Conservation (phyloP, 2,797 vertebrate genomes). For the Pseudomugil gertrudae region DNA sequence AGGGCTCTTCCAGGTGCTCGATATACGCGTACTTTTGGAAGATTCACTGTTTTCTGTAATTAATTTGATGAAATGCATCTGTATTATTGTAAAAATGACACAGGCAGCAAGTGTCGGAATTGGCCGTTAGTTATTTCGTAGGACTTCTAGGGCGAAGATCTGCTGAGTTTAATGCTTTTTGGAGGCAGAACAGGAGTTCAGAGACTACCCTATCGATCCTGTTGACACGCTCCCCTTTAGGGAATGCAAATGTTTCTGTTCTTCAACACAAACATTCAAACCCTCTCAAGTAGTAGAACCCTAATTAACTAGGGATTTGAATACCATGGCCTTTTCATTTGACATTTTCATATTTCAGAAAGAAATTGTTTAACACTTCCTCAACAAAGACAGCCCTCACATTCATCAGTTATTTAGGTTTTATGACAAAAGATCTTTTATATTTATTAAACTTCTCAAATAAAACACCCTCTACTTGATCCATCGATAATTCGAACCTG, state of each 20-base stretch:
- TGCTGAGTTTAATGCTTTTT: conserved; percentile 69
- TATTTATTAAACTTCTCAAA: conserved; percentile 30
- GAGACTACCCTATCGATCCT: conserved; percentile 76
- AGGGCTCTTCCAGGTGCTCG: conserved; percentile 22
- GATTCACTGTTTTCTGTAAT: conserved; percentile 14
- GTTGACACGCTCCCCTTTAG: conserved; percentile 74
- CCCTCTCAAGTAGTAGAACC: conserved; percentile 65
- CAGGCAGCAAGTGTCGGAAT: conserved; percentile 29
- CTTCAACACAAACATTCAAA: conserved; percentile 73
- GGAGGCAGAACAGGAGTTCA: conserved; percentile 59
- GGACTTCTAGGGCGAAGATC: conserved; percentile 57
- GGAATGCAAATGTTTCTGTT: conserved; percentile 79
- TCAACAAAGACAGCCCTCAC: conserved; percentile 60
- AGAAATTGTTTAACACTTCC: conserved; percentile 59
- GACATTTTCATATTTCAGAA: conserved; percentile 78
- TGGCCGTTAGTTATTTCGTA: conserved; percentile 53
- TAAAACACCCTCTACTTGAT: conserved; percentile 22
- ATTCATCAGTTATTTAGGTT: conserved; percentile 48
- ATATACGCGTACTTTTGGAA: conserved; percentile 1
- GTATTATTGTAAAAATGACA: conserved; percentile 29
- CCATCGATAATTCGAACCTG: conserved; percentile 20
- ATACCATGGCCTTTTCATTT: conserved; percentile 77
- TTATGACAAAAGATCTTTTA: conserved; percentile 18
- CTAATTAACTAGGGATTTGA: conserved; percentile 78
- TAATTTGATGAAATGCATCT: not conserved